These are phyloP conservation scores for Apotomis capreana DNA, from an alignment of 2,888 invertebrate species.

Conservation along the genomic window DNA sequence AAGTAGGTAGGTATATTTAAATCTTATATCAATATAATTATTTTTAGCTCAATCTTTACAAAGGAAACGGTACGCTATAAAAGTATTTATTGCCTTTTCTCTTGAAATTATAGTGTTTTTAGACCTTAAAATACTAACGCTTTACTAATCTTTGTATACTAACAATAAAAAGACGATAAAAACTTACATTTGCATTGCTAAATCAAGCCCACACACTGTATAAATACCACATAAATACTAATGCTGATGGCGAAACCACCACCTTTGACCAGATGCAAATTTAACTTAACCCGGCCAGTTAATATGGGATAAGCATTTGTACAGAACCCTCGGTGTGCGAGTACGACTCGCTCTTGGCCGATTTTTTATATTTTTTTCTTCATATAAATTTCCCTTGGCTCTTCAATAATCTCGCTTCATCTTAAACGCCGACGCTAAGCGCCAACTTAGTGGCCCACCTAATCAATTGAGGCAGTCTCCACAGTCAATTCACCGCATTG, in stretches of 20 bases:
- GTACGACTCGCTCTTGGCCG: no score
- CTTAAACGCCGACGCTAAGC: slow-evolving; percentile 41
- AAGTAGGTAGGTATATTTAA: no score
- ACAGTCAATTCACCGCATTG: slow-evolving; percentile 41
- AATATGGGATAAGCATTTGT: no score
- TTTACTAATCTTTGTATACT: neutral
- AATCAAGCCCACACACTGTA: slow-evolving; percentile 11
- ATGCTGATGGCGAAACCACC: slow-evolving; percentile 13
- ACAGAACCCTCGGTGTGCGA: no score
- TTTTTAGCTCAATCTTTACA: neutral
- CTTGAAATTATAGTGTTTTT: neutral
- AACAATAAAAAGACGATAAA: neutral
- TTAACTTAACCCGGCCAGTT: no score
- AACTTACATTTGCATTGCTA: neutral
- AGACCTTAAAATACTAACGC: neutral
- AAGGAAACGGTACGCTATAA: neutral
- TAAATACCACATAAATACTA: slow-evolving; percentile 1
- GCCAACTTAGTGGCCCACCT: slow-evolving; percentile 47
- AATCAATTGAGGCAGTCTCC: slow-evolving; percentile 45
- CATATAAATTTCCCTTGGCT: neutral
- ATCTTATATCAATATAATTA: neutral
- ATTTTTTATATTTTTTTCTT: neutral
- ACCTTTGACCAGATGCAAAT: no score
- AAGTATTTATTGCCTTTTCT: neutral
- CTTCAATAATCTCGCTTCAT: neutral